These are phyloP conservation scores for Barypeithes pellucidus DNA, from an alignment of 2,888 invertebrate genomes.

Conservation along the genomic window DNA sequence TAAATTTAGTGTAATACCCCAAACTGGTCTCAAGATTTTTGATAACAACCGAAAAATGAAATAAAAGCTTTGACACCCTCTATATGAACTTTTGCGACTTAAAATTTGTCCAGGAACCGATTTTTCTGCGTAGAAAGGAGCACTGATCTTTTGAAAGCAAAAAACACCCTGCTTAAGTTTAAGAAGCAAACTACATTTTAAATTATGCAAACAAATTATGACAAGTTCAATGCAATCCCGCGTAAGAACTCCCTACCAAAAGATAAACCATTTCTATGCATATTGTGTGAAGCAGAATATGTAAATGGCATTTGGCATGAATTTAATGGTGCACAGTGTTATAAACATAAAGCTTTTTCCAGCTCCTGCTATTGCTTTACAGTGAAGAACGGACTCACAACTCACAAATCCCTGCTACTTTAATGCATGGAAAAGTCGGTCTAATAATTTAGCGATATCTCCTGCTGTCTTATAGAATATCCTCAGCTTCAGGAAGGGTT, in stretches of 20 bases:
- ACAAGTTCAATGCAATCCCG: slow-evolving; percentile 33
- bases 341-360: slow-evolving; percentile 39
- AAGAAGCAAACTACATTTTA: slow-evolving; percentile 4
- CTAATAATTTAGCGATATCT: slow-evolving; percentile 37
- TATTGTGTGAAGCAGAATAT: slow-evolving; percentile 33
- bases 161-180: not conserved
- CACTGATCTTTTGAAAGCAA: no score
- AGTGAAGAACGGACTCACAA: slow-evolving; percentile 35
- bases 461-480: slow-evolving; percentile 29
- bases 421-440: slow-evolving; percentile 38
- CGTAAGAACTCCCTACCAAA: slow-evolving; percentile 36
- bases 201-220: slow-evolving; percentile 26
- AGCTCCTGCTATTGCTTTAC: slow-evolving; percentile 36
- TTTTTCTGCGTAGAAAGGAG: no score
- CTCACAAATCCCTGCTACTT: slow-evolving; percentile 36
- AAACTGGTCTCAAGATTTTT: no score
- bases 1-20: no score
- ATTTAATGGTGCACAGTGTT: slow-evolving; percentile 42
- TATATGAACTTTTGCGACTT: no score
- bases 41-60: no score
- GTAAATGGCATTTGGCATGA: slow-evolving; percentile 43
- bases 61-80: no score
- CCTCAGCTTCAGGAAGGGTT: slow-evolving; percentile 13
- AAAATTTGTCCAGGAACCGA: no score
- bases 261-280: slow-evolving; percentile 43